Evolutionary conservation across 2,113 vertebrate genomes (phyloP).

Genomic region (Cephalopterus ornatus): DNA sequence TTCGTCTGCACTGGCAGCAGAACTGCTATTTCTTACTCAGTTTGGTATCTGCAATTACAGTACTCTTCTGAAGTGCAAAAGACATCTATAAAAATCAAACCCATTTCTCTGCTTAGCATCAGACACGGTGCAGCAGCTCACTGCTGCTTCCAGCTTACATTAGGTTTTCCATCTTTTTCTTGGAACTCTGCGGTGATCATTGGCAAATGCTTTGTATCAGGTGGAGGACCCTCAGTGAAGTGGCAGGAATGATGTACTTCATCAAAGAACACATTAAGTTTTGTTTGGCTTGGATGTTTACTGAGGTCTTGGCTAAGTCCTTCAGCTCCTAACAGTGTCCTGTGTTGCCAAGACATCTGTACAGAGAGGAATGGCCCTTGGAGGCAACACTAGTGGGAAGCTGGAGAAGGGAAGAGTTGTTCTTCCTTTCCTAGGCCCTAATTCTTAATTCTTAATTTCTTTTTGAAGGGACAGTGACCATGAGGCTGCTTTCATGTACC

Average conservation of each 20-base stretch:
- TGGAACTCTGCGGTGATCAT: not conserved
- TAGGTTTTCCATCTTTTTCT: not conserved
- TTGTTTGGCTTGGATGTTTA: not conserved
- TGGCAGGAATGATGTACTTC: not conserved
- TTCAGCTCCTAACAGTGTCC: not conserved
- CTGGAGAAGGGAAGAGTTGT: not conserved
- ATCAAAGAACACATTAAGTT: not conserved
- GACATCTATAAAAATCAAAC: constrained; percentile 47
- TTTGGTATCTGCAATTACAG: constrained; percentile 38
- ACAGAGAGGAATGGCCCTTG: not conserved
- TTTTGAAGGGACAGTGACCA: not conserved
- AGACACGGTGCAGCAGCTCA: not conserved
- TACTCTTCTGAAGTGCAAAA: constrained; percentile 43
- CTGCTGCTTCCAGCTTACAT: not conserved
- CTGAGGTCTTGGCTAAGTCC: not conserved
- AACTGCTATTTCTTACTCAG: constrained; percentile 24
- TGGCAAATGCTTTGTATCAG: rapidly evolving
- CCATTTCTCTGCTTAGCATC: not conserved
- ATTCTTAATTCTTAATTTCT: too few species aligned
- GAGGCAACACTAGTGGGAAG: not conserved
- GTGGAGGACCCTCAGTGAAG: not conserved
- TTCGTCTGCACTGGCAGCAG: constrained; percentile 4
- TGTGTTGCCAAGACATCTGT: not conserved
- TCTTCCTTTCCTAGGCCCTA: not conserved
- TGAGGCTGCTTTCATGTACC: not conserved